A percentile compares a stretch with the other conserved stretches of the same genome.
These are phyloP conservation scores for Rhipidura dahli DNA, from an alignment of 2,113 vertebrate genomes.

Conservation along the genomic window DNA sequence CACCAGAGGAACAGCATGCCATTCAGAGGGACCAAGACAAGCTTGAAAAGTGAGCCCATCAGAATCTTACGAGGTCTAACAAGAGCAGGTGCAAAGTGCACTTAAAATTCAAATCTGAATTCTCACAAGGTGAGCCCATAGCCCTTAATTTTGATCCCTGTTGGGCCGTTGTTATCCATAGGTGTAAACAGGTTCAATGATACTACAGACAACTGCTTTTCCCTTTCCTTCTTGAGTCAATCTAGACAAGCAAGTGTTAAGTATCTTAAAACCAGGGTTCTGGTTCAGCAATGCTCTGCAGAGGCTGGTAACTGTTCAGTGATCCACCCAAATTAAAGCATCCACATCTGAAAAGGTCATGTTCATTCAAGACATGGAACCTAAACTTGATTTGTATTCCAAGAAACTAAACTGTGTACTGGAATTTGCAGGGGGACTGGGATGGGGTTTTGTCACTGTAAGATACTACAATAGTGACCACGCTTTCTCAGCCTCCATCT, in stretches of 20 bases:
- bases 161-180: fast-evolving
- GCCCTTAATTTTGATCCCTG: not conserved
- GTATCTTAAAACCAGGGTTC: not conserved
- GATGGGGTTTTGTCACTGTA: fast-evolving
- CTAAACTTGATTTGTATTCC: not conserved
- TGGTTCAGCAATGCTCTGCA: not conserved
- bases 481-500: not conserved
- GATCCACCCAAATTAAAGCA: not conserved
- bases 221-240: not conserved
- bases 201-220: not conserved
- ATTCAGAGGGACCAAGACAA: not conserved
- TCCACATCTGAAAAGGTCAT: not conserved
- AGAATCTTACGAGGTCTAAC: not conserved
- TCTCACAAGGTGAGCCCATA: not conserved
- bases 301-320: not conserved
- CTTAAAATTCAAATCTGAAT: not conserved
- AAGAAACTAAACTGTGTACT: not conserved
- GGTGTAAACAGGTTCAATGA: not conserved
- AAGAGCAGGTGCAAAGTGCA: not conserved
- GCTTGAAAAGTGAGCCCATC: not conserved
- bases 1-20: not conserved
- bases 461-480: not conserved
- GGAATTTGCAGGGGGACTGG: fast-evolving
- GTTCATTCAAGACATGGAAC: not conserved
- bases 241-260: not conserved